Percentiles rank a stretch among this genome's conserved stretches.
phyloP scores from a whole-genome alignment of 92 coral and sea anemone species.

The Porites cylindrica region DNA sequence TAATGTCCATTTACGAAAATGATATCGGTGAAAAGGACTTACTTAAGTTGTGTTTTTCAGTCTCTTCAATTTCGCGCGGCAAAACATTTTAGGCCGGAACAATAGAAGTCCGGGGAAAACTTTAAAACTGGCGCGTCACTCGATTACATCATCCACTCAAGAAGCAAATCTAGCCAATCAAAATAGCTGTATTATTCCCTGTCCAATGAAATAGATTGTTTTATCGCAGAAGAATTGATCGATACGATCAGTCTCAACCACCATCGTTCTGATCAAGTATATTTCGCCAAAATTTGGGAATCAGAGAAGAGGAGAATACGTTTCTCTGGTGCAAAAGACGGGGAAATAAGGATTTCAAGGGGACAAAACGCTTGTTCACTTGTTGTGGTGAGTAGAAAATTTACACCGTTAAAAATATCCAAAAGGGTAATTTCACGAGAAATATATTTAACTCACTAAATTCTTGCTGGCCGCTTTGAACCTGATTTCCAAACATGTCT shows the following conservation, averaged over 20 bases:
- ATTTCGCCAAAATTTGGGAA: background rate
- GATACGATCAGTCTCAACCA: background rate
- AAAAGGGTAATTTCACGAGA: background rate
- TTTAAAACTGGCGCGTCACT: conserved; percentile 47
- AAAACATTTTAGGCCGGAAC: background rate
- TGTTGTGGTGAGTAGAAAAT: conserved; percentile 20
- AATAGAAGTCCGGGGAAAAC: background rate
- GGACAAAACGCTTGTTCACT: background rate
- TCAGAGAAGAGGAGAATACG: conserved; percentile 6
- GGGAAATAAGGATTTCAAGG: background rate
- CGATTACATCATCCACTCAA: conserved; percentile 14
- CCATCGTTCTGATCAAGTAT: background rate
- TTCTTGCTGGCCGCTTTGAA: conserved; percentile 12
- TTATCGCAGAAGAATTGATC: conserved; percentile 27
- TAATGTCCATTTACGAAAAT: background rate
- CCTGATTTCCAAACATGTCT: background rate
- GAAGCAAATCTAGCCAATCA: conserved; percentile 12
- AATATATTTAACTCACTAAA: background rate
- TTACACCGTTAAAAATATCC: background rate
- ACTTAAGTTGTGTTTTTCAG: background rate
- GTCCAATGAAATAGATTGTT: conserved; percentile 20
- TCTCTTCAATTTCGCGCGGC: background rate
- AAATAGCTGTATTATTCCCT: background rate
- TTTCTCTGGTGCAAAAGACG: background rate
- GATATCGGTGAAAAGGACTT: too few relatives aligned